A percentile compares a stretch with the other conserved stretches of the same genome.
These are phyloP conservation scores for Camponotus vicinus DNA, from an alignment of 1,140 invertebrate species.

Conservation along the genomic window DNA sequence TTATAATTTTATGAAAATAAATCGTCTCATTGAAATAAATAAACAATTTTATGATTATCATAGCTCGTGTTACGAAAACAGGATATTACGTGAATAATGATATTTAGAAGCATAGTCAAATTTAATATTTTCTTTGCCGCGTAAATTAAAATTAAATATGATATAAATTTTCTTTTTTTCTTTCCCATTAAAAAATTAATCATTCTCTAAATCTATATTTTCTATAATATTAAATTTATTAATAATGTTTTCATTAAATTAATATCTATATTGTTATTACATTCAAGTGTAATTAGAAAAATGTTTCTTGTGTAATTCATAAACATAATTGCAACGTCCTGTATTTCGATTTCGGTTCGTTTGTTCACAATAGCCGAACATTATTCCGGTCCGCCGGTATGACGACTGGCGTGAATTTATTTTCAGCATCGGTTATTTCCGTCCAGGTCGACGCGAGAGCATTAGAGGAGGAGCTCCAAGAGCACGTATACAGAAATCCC, in stretches of 20 bases:
- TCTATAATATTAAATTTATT: background rate
- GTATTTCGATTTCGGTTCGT: conserved; percentile 9
- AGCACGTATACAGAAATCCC: conserved; percentile 29
- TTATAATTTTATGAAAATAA: background rate
- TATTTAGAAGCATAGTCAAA: background rate
- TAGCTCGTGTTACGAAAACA: background rate
- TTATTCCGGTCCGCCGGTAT: conserved; percentile 80
- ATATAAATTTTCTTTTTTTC: too few relatives aligned
- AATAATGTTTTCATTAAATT: background rate
- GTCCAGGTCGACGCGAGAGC: conserved; percentile 69
- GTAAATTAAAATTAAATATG: too few relatives aligned
- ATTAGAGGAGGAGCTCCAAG: conserved; percentile 65
- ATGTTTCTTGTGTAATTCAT: conserved; percentile 40
- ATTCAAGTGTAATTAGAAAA: background rate
- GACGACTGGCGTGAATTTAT: conserved; percentile 81
- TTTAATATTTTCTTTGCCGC: background rate
- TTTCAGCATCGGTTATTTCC: conserved; percentile 82
- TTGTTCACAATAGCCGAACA: conserved; percentile 70
- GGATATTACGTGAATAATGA: background rate
- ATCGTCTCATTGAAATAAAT: conserved; percentile 33
- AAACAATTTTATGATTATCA: background rate
- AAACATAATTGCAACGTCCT: conserved; percentile 1
- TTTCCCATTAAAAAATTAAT: background rate
- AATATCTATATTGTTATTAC: too few relatives aligned
- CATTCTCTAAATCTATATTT: background rate